Evolutionary conservation across 2,888 invertebrate species (phyloP).

Genomic region (Timandra comae): DNA sequence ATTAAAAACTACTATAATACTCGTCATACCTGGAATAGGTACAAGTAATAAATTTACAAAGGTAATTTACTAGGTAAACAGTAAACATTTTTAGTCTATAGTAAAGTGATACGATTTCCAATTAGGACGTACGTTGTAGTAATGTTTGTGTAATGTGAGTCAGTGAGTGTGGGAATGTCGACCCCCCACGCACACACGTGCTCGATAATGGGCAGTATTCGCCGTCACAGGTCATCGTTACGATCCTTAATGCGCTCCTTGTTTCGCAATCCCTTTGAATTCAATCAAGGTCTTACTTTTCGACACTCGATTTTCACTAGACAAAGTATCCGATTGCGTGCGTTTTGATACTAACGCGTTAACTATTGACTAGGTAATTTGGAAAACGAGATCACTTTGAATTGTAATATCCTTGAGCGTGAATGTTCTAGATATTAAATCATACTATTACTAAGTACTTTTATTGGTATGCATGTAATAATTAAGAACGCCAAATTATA

Average conservation of each 20-base stretch:
- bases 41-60: no score
- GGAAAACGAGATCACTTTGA: background rate
- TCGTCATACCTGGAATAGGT: no score
- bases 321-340: slow-evolving; percentile 13
- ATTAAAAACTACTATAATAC: no score
- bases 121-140: no score
- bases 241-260: slow-evolving; percentile 34
- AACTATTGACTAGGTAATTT: background rate
- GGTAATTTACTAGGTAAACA: no score
- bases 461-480: background rate
- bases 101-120: no score
- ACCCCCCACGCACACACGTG: slow-evolving; percentile 51
- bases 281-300: slow-evolving; percentile 44
- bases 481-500: no score
- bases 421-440: no score
- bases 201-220: slow-evolving; percentile 61
- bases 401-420: background rate
- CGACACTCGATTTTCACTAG: slow-evolving; percentile 11
- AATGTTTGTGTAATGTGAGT: slow-evolving; percentile 15
- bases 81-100: no score
- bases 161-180: slow-evolving; percentile 27
- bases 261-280: slow-evolving; percentile 48
- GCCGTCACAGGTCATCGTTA: slow-evolving; percentile 44
- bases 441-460: background rate
- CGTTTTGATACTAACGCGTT: background rate